Conservation (phyloP, 2,113 vertebrate species). For the Puma concolor region DNA sequence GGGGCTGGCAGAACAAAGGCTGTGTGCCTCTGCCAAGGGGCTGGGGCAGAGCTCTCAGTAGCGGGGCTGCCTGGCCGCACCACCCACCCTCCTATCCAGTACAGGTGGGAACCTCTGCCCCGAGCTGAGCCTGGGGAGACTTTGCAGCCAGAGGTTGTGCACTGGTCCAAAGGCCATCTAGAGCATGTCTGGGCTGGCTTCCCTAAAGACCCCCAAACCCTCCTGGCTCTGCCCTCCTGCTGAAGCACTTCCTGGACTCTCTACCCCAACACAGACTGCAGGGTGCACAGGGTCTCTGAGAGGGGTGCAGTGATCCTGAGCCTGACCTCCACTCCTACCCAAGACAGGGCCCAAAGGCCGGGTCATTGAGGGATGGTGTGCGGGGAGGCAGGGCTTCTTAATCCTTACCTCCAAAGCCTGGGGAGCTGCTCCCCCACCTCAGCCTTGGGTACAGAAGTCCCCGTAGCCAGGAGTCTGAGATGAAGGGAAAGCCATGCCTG, state of each 20-base stretch:
- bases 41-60: neutral
- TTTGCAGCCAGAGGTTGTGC: neutral
- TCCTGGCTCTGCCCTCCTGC: neutral
- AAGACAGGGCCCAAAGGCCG: neutral
- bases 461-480: neutral
- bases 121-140: neutral
- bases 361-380: neutral
- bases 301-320: neutral
- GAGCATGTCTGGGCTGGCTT: neutral
- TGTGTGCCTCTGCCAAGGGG: neutral
- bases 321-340: neutral
- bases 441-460: neutral
- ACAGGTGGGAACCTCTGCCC: neutral
- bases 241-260: neutral
- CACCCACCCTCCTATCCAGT: neutral
- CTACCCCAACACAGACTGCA: neutral
- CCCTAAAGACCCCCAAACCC: neutral
- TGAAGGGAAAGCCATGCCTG: neutral
- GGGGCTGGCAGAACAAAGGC: constrained; percentile 1
- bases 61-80: neutral
- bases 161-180: neutral
- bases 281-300: neutral
- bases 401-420: neutral
- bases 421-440: neutral
- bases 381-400: neutral